A percentile compares a stretch with the other conserved stretches of the same genome.
These are phyloP conservation scores for Dallia pectoralis DNA, from an alignment of 2,797 vertebrate species.

Conservation along the genomic window DNA sequence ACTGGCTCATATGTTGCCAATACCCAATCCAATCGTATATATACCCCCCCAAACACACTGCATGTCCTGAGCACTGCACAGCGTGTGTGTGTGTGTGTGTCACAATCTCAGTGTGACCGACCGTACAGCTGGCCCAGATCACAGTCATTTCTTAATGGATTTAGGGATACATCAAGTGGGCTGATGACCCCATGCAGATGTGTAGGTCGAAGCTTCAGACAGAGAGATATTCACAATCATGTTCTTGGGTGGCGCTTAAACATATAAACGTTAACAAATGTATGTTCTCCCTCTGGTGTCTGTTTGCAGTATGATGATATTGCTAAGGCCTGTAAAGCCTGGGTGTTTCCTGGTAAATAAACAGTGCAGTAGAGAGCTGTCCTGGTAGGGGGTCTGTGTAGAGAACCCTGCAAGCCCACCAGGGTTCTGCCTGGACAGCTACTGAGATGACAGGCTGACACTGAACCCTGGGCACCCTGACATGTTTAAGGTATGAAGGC, in stretches of 20 bases:
- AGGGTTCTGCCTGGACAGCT: not conserved
- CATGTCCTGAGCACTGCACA: too few species aligned
- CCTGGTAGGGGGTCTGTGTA: conserved; percentile 30
- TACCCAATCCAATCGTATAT: too few species aligned
- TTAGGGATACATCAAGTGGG: too few species aligned
- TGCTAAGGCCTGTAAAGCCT: conserved; percentile 32
- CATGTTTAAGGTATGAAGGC: not conserved
- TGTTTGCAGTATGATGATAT: conserved; percentile 8
- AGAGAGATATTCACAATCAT: not conserved
- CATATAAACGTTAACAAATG: not conserved
- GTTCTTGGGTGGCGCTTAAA: conserved; percentile 13
- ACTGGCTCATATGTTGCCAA: too few species aligned
- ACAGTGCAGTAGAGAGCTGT: conserved; percentile 24
- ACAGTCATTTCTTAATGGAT: too few species aligned
- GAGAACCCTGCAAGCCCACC: conserved; percentile 33
- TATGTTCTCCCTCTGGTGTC: not conserved
- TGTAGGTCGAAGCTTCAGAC: not conserved
- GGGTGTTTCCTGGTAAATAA: conserved; percentile 63
- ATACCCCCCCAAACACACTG: too few species aligned
- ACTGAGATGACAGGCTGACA: not conserved
- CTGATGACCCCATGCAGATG: too few species aligned
- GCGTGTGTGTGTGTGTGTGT: too few species aligned
- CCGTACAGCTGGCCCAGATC: not conserved
- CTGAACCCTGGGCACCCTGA: not conserved
- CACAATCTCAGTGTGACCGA: too few species aligned